These are phyloP conservation scores for Nyctibius bracteatus DNA, from an alignment of 2,113 vertebrate species.

Conservation along the genomic window DNA sequence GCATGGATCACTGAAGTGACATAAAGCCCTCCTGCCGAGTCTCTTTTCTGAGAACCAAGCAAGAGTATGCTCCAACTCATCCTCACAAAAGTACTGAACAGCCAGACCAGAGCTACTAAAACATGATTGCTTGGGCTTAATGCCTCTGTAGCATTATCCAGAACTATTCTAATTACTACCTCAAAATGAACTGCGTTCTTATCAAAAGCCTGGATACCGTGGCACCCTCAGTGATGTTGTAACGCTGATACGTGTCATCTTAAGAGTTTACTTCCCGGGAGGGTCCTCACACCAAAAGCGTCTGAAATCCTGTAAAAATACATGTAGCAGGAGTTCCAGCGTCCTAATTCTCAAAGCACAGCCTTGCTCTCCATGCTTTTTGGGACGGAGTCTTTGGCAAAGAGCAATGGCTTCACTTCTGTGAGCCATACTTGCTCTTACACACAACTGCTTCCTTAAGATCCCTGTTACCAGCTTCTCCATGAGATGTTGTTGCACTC, in stretches of 20 bases:
- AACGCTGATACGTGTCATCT: accelerated
- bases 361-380: not conserved
- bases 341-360: not conserved
- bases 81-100: not conserved
- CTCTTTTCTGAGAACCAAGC: not conserved
- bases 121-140: not conserved
- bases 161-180: not conserved
- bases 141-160: not conserved
- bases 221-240: not conserved
- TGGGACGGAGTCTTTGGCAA: not conserved
- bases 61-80: not conserved
- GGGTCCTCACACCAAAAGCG: not conserved
- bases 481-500: not conserved
- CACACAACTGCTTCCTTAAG: not conserved
- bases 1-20: not conserved
- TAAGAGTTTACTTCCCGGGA: not conserved
- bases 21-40: not conserved
- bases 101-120: not conserved
- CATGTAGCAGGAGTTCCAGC: not conserved
- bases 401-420: not conserved
- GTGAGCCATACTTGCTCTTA: not conserved
- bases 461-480: not conserved
- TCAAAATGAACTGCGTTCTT: not conserved
- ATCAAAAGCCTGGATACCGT: not conserved
- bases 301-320: not conserved